These are phyloP conservation scores for Microcebus lehilahytsara DNA, from an alignment of 2,113 vertebrate species.

Conservation along the genomic window DNA sequence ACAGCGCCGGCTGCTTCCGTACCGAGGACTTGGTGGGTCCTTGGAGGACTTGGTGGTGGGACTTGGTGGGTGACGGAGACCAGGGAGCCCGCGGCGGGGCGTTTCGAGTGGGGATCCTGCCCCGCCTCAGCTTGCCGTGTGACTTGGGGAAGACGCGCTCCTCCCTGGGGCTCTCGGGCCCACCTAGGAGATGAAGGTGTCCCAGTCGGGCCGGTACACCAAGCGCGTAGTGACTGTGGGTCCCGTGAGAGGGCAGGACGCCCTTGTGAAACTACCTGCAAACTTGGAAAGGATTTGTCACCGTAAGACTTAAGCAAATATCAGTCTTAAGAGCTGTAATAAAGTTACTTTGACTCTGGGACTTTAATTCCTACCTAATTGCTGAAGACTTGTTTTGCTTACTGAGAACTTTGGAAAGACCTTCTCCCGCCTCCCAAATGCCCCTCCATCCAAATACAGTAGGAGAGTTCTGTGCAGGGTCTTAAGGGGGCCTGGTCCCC, in stretches of 20 bases:
- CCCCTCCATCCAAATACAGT: neutral
- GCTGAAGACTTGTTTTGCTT: neutral
- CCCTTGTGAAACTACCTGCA: neutral
- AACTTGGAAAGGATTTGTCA: neutral
- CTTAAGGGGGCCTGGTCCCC: neutral
- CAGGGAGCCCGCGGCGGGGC: neutral
- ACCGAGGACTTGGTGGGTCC: fast-evolving
- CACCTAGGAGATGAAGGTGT: neutral
- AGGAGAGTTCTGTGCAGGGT: too few relatives aligned
- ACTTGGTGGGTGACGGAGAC: neutral
- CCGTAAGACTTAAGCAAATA: neutral
- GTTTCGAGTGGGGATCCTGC: neutral
- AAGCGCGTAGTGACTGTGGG: neutral
- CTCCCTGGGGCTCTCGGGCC: neutral
- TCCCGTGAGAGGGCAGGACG: neutral
- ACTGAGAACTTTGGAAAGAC: neutral
- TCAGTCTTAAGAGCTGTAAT: neutral
- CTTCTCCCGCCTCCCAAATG: too few relatives aligned
- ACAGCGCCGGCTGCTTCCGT: neutral
- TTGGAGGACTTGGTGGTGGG: too few relatives aligned
- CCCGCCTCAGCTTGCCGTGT: neutral
- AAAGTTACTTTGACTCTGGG: neutral
- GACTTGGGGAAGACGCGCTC: neutral
- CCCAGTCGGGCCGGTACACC: neutral
- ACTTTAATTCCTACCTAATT: neutral